phyloP scores from a whole-genome alignment of 1,140 invertebrate species.

The Delia radicum region DNA sequence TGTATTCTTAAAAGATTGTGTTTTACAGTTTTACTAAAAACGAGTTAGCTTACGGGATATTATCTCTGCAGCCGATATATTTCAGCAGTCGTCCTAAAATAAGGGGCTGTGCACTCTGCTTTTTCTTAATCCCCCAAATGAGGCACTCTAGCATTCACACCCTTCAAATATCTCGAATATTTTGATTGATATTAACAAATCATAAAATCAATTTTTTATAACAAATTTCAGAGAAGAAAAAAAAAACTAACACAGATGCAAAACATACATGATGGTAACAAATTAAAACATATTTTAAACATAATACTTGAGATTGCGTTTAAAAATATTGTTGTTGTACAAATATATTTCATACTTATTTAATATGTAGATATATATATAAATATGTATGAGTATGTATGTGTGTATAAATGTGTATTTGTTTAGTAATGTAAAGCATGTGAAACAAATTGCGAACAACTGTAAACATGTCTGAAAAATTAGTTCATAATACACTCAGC shows the following conservation, averaged over 20 bases:
- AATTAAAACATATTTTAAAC: constrained; percentile 24
- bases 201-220: background rate
- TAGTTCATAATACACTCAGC: constrained; percentile 20
- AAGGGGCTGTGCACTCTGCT: too few relatives aligned
- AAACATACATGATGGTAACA: constrained; percentile 10
- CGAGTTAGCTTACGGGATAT: too few relatives aligned
- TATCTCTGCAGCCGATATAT: too few relatives aligned
- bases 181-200: constrained; percentile 12
- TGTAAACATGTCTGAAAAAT: constrained; percentile 24
- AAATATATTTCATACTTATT: too few relatives aligned
- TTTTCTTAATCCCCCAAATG: too few relatives aligned
- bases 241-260: too few relatives aligned
- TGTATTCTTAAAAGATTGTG: too few relatives aligned
- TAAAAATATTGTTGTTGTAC: constrained; percentile 17
- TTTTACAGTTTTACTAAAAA: too few relatives aligned
- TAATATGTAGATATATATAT: background rate
- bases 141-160: too few relatives aligned
- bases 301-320: constrained; percentile 20
- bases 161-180: background rate
- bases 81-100: too few relatives aligned
- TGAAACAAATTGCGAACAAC: constrained; percentile 24
- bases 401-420: too few relatives aligned
- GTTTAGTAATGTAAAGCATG: constrained; percentile 22
- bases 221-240: background rate
- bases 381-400: too few relatives aligned